These are phyloP conservation scores for Myrmecophaga tridactyla DNA, from an alignment of 2,113 vertebrate genomes.

Conservation along the genomic window DNA sequence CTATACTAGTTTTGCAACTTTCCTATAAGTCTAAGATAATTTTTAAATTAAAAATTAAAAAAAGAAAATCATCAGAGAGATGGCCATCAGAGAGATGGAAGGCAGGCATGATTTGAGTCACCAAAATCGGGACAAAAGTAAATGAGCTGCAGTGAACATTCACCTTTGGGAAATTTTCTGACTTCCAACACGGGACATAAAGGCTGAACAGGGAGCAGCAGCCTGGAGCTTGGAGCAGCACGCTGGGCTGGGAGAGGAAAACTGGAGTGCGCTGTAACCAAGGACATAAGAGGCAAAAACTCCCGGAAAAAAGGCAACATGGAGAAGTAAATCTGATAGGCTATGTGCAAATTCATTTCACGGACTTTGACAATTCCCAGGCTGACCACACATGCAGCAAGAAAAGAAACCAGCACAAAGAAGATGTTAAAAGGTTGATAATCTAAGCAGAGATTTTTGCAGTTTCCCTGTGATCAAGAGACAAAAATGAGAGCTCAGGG, in stretches of 20 bases:
- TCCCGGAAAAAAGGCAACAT: not conserved
- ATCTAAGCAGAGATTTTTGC: not conserved
- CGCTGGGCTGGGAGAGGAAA: not conserved
- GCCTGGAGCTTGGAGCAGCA: not conserved
- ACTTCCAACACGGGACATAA: not conserved
- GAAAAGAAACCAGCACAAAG: not conserved
- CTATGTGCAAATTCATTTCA: not conserved
- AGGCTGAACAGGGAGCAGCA: not conserved
- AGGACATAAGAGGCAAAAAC: slow-evolving; percentile 24
- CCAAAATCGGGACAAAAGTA: not conserved
- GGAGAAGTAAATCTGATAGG: not conserved
- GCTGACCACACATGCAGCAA: not conserved
- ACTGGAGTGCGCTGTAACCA: not conserved
- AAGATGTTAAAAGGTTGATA: not conserved
- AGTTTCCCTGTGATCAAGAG: not conserved
- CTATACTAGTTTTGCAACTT: not conserved
- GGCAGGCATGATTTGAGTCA: not conserved
- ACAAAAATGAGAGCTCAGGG: not conserved
- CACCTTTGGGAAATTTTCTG: not conserved
- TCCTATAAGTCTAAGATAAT: not conserved
- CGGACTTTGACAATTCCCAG: not conserved
- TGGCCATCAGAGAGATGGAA: not conserved
- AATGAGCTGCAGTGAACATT: accelerated
- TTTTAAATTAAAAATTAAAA: not conserved
- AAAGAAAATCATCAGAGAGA: not conserved